These are phyloP conservation scores for Paradisaea rubra DNA, from an alignment of 2,113 vertebrate genomes.

Conservation along the genomic window DNA sequence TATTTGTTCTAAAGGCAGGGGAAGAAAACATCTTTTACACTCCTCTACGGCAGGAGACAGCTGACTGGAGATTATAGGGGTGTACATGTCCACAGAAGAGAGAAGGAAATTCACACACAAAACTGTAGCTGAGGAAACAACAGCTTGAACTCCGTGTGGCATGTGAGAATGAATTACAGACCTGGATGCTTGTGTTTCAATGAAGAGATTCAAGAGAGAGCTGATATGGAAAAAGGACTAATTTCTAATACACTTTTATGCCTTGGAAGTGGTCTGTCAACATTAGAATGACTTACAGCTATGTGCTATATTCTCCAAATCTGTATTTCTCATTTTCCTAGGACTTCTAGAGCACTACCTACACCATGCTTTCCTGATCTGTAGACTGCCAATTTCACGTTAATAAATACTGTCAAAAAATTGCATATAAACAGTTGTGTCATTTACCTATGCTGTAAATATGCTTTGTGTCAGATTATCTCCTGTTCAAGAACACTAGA, in stretches of 20 bases:
- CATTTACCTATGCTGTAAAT: constrained; percentile 69
- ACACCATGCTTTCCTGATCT: neutral
- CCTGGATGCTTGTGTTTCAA: neutral
- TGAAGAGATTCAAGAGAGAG: neutral
- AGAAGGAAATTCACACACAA: neutral
- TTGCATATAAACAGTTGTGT: neutral
- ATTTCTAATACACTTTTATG: neutral
- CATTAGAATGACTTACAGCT: neutral
- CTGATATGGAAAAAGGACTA: neutral
- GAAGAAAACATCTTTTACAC: neutral
- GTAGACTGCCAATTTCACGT: constrained; percentile 16
- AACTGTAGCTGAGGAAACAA: neutral
- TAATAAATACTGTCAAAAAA: neutral
- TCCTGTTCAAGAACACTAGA: constrained; percentile 57
- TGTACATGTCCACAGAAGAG: neutral
- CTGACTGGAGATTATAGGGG: neutral
- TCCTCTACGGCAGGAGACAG: neutral
- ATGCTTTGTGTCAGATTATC: constrained; percentile 38
- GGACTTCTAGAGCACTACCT: neutral
- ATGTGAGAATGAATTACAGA: neutral
- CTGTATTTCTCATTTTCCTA: neutral
- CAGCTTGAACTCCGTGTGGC: neutral
- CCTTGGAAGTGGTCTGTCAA: neutral
- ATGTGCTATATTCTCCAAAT: neutral
- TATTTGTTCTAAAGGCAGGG: neutral